phyloP scores from a whole-genome alignment of 2,797 vertebrate genomes.

The Cynopterus sphinx region DNA sequence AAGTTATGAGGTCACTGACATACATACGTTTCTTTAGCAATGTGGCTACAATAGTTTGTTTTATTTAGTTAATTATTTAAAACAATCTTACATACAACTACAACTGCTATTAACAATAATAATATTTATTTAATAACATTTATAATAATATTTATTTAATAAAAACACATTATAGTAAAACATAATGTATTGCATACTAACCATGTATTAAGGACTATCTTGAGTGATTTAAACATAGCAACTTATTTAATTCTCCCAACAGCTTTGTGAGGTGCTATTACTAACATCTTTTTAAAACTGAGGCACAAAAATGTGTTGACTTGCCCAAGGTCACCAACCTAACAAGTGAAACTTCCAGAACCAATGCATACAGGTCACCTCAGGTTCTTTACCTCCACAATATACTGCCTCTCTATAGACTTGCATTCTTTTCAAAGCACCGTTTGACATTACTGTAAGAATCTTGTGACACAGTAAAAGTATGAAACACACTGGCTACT shows the following conservation, averaged over 20 bases:
- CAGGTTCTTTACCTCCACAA: background rate
- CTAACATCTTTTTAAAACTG: background rate
- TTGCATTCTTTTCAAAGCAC: background rate
- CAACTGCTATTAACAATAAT: background rate
- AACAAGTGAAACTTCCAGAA: background rate
- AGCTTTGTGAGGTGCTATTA: background rate
- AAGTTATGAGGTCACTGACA: background rate
- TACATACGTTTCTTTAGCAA: background rate
- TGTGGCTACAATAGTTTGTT: background rate
- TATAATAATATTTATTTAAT: background rate
- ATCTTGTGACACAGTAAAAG: background rate
- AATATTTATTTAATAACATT: background rate
- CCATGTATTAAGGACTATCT: background rate
- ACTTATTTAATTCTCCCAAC: background rate
- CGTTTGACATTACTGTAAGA: background rate
- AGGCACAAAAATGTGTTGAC: background rate
- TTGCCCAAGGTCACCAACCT: background rate
- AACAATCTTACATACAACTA: background rate
- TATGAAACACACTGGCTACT: background rate
- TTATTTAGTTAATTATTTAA: background rate
- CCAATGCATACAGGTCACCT: too few species aligned
- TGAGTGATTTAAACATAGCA: background rate
- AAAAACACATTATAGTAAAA: background rate
- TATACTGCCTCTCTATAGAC: background rate
- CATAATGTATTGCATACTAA: background rate